Base-by-base conservation (phyloP, 2,113 vertebrate species). In the Petrocephalus zakoni region DNA sequence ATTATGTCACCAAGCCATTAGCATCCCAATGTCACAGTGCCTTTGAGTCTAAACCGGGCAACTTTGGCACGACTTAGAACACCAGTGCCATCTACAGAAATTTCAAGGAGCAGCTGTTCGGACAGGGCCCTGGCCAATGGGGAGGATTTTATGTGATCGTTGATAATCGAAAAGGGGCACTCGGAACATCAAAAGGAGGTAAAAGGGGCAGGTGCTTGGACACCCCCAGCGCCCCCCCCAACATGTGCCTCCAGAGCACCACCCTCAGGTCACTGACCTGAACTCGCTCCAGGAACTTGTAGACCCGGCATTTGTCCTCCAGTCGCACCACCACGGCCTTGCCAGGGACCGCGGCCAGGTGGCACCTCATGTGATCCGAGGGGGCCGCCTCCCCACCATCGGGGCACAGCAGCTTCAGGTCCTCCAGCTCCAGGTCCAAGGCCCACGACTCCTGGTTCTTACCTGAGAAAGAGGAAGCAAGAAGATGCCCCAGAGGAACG, bases 361-460 rank as follows among this genome's bases (percentile, higher is more conserved):
- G 95, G 90, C 96, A 96, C 11, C 21, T 92, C 13, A 90, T 72
- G 75, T 93, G 92, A 53, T 96, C 93, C 0, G 93, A 91, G 83
- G 93, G 93, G 22, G 91, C 90, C 0, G 95, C 95, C 55, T 95
- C 95, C 0, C 64, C 91, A 8, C 96, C 96, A 47, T 96, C 95
- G 21, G 96, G 94, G 87, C 96, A 96, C 90, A 96, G 91, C 91
- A 96, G 94, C 92, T 96, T 96, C 84, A 96, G 90, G 91, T 96
- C 96, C 89, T 96, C 96, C 90, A 95, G 89, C 92, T 96, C 96
- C 91, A 96, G 87, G 87, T 96, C 96, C 93, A 96, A 87, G 6
- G 95, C 96, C 96, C 96, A 96, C 0, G 96, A 96, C 89, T 96
- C 96, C 93, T 94, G 94, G 90, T 96, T 96, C 85, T 93, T 96